Base-by-base conservation (phyloP, 2,797 vertebrate species). In the Falco rusticolus region DNA sequence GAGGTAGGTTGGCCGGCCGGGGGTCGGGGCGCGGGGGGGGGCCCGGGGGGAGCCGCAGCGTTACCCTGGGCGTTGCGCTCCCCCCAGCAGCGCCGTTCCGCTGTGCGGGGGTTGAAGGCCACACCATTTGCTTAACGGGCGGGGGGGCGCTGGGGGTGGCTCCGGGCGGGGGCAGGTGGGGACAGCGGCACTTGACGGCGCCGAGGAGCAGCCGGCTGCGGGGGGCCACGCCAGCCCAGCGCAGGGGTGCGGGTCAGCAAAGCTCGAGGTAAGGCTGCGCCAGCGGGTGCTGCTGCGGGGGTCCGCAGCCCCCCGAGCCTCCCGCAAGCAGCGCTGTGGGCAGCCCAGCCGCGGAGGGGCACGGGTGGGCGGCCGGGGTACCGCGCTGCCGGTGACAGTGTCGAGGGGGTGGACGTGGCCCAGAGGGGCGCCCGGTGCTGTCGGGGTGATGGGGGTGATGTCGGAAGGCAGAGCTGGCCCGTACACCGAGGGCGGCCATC, bases 211-310 rank as follows among this genome's bases (percentile, higher is more conserved):
- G 1, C 2, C 16, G 8, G 47, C 34, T 51, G 57, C 34, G 17
- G 0, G 31, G 81, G 64, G 10, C 12, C 4, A 0, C 18, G 57
- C 37, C 45, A 12, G 87, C 26, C 61, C 11, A 5, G 34, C 69
- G 33, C n/a, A 1, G 10, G 13, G 7, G 0, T 29, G 33, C 0
- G 13, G 43, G n/a, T 18, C 19, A 3, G 6, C 11, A 34, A 41
- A 53, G 43, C 21, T 9, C 4, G n/a, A 69, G 56, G n/a, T 74
- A 28, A 68, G 45, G 88, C 61, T 78, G 47, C 6, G 4, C 26
- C 60, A 18, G 2, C 31, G 2, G 11, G 2, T 16, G 22, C 12
- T 31, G 18, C 39, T 18, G 11, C 18, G 29, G 13, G 56, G 18
- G 5, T 11, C 45, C 29, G 22, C 26, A 17, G 37, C 16, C 33